phyloP scores from a whole-genome alignment of 2,797 vertebrate genomes.

The Arnoldichthys spilopterus region DNA sequence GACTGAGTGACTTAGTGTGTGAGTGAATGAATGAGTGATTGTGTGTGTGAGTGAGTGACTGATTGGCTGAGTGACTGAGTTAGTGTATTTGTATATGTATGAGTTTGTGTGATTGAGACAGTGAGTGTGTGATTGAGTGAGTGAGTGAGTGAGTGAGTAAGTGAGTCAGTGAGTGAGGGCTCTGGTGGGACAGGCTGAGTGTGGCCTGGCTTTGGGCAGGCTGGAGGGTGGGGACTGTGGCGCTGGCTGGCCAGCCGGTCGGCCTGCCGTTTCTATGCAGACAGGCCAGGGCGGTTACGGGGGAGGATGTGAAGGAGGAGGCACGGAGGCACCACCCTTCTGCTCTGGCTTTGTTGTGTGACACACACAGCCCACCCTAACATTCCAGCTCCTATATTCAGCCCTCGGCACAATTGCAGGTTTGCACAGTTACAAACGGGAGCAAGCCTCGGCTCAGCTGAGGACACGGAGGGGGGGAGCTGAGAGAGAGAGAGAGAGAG shows the following conservation, averaged over 20 bases:
- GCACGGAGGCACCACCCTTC: constrained; percentile 73
- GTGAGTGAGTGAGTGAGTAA: no score
- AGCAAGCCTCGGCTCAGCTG: constrained; percentile 62
- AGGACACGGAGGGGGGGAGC: constrained; percentile 59
- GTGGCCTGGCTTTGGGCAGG: constrained; percentile 34
- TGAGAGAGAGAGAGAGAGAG: neutral
- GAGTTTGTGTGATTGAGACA: no score
- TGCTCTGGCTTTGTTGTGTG: constrained; percentile 78
- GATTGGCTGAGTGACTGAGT: no score
- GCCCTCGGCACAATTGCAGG: constrained; percentile 87
- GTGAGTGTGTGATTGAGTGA: no score
- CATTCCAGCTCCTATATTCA: constrained; percentile 82
- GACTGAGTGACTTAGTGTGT: no score
- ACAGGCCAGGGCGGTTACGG: constrained; percentile 68
- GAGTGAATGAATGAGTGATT: no score
- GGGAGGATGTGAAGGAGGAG: constrained; percentile 81
- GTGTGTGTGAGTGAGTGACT: no score
- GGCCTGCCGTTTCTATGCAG: constrained; percentile 68
- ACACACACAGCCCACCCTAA: constrained; percentile 80
- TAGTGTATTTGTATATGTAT: no score
- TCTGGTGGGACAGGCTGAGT: constrained; percentile 34
- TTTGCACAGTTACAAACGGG: constrained; percentile 79
- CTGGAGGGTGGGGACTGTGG: constrained; percentile 43
- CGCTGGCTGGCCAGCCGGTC: neutral
- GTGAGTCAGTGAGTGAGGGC: constrained; percentile 57